Conservation (phyloP, 2,888 invertebrate genomes). For the Ophion ventricosus region DNA sequence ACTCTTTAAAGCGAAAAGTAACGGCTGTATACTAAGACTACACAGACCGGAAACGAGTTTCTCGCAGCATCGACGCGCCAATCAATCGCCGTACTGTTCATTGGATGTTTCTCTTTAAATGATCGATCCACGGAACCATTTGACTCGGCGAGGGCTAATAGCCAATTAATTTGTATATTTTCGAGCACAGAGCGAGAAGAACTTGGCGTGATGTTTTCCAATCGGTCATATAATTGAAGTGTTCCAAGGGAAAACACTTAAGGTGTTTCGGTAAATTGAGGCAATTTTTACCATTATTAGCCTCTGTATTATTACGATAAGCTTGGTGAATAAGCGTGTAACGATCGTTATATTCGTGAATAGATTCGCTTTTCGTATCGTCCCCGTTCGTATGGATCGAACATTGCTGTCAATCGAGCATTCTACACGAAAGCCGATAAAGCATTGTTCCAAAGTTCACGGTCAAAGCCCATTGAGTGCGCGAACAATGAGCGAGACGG, state of each 20-base stretch:
- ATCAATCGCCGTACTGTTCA: not conserved
- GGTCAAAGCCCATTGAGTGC: too few species aligned
- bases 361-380: not conserved
- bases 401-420: not conserved
- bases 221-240: not conserved
- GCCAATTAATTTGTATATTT: constrained; percentile 46
- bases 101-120: not conserved
- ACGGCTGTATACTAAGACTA: not conserved
- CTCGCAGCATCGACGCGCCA: not conserved
- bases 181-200: not conserved
- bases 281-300: constrained; percentile 27
- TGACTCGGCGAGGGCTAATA: constrained; percentile 27
- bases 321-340: not conserved
- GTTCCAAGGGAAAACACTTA: not conserved
- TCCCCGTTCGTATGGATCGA: not conserved
- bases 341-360: not conserved
- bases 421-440: not conserved
- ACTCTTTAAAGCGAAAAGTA: not conserved
- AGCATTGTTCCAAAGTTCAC: too few species aligned
- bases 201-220: not conserved
- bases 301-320: not conserved
- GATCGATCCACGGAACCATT: constrained; percentile 32
- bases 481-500: too few species aligned
- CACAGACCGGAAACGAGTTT: not conserved
- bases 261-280: constrained; percentile 9